Evolutionary conservation across 2,888 invertebrate species (phyloP).

Genomic region (Cerastis rubricosa): DNA sequence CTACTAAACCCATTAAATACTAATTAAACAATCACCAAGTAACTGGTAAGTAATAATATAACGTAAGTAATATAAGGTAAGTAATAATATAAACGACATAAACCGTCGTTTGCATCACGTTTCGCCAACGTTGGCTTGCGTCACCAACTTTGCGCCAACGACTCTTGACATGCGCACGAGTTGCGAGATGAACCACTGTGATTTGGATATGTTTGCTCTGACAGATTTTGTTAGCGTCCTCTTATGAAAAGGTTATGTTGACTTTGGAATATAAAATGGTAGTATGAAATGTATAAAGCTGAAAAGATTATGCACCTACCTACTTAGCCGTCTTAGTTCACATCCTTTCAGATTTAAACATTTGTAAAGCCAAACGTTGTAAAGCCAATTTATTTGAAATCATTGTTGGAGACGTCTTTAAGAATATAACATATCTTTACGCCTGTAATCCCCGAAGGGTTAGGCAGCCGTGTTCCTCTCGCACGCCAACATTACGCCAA

Average conservation of each 20-base stretch:
- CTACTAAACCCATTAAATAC: not conserved
- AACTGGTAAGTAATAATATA: slow-evolving; percentile 10
- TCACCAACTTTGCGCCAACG: slow-evolving; percentile 56
- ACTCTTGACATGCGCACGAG: slow-evolving; percentile 38
- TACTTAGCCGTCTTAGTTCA: no score
- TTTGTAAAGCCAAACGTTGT: no score
- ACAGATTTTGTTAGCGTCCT: slow-evolving; percentile 44
- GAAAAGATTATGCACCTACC: not conserved
- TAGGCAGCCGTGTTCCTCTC: not conserved
- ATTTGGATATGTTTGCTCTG: slow-evolving; percentile 55
- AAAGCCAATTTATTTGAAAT: not conserved
- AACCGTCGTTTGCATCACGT: slow-evolving; percentile 38
- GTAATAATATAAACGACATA: slow-evolving; percentile 21
- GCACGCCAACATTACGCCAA: not conserved
- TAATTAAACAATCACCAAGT: slow-evolving; percentile 17
- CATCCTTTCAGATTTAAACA: no score
- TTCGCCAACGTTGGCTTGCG: slow-evolving; percentile 50
- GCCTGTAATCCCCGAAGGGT: not conserved
- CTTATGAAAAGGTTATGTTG: slow-evolving; percentile 41
- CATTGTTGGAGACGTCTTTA: not conserved
- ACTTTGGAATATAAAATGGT: slow-evolving; percentile 11
- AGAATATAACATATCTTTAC: not conserved
- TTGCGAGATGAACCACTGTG: slow-evolving; percentile 51
- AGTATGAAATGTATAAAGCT: not conserved
- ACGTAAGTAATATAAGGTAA: no score